Percentiles rank a stretch among this genome's conserved stretches.
Conservation (phyloP, 2,113 vertebrate species). For the Polypterus bichir region DNA sequence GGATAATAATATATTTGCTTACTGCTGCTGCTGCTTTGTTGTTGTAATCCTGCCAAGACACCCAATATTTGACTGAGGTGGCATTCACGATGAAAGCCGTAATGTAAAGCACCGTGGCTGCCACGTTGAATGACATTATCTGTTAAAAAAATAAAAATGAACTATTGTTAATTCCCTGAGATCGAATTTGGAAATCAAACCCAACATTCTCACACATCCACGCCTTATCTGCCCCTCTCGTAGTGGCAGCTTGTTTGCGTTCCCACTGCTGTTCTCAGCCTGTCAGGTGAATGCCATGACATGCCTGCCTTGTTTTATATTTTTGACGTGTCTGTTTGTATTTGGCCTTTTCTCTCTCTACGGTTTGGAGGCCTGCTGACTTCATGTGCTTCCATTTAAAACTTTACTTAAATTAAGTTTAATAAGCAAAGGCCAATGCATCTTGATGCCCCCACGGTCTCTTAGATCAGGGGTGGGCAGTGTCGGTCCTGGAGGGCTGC, state of each 20-base stretch:
- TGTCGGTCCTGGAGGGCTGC: too few species aligned
- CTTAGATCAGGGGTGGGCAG: too few species aligned
- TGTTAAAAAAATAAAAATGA: conserved; percentile 26
- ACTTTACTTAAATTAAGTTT: too few species aligned
- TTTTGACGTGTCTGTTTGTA: not conserved
- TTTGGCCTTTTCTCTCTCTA: conserved; percentile 7
- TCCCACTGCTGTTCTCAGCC: conserved; percentile 5
- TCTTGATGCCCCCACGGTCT: too few species aligned
- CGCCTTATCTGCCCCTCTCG: conserved; percentile 24
- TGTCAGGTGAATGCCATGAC: conserved; percentile 28
- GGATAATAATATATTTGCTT: conserved; percentile 31
- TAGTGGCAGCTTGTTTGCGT: too few species aligned
- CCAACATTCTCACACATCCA: conserved; percentile 27
- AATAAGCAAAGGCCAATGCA: too few species aligned
- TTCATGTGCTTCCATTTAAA: too few species aligned
- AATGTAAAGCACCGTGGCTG: conserved; percentile 59
- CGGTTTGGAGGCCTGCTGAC: conserved; percentile 27
- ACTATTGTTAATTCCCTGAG: conserved; percentile 13
- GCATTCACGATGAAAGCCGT: conserved; percentile 64
- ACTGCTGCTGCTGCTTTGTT: conserved; percentile 62
- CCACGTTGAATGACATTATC: conserved; percentile 57
- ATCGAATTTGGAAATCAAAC: conserved; percentile 24
- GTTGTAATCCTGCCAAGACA: conserved; percentile 24
- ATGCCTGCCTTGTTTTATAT: conserved; percentile 26
- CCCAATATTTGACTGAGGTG: conserved; percentile 23